Evolutionary conservation across 2,888 invertebrate genomes (phyloP).

Genomic region (Gandaritis pyraliata): DNA sequence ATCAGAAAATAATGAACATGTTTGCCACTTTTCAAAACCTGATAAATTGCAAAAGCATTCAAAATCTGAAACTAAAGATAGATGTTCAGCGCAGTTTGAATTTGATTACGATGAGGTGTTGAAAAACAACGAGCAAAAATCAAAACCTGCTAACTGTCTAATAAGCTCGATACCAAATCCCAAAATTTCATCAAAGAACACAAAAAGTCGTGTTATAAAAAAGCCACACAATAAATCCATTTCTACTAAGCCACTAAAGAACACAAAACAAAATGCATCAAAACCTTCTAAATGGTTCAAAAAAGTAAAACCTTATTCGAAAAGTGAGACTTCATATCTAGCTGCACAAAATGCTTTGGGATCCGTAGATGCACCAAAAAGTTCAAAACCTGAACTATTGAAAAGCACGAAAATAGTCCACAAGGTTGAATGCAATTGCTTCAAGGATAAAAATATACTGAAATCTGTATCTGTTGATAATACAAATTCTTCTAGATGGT

Average conservation of each 20-base stretch:
- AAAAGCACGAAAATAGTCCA: neutral
- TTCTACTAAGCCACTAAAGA: neutral
- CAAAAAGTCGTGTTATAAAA: neutral
- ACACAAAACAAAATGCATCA: neutral
- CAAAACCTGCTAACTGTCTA: neutral
- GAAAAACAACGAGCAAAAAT: neutral
- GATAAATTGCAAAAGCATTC: neutral
- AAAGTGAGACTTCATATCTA: neutral
- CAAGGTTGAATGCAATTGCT: neutral
- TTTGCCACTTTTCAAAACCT: neutral
- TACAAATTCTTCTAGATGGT: neutral
- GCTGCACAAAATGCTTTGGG: neutral
- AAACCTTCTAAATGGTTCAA: neutral
- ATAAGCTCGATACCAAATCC: neutral
- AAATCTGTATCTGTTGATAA: neutral
- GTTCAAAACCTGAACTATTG: neutral
- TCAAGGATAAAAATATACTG: neutral
- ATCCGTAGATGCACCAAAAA: neutral
- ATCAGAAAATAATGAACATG: neutral
- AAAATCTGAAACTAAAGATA: neutral
- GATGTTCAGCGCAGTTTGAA: neutral
- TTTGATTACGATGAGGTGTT: neutral
- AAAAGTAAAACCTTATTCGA: neutral
- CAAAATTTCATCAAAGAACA: neutral
- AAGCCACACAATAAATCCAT: neutral